Evolutionary conservation across 2,888 invertebrate genomes (phyloP).

Genomic region (Drosophila conformis): DNA sequence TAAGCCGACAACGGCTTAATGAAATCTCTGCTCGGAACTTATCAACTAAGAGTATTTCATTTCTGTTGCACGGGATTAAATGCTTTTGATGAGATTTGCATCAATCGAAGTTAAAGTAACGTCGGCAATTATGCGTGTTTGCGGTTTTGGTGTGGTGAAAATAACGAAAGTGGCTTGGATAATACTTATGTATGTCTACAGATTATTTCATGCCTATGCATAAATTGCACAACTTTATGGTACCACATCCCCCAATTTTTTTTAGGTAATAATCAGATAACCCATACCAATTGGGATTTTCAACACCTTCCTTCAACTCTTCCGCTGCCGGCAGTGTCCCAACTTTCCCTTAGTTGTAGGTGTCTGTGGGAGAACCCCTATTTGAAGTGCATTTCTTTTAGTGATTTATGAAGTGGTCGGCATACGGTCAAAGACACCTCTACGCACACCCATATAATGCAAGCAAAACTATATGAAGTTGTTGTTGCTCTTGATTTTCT

Average conservation of each 20-base stretch:
- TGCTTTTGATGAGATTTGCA: not conserved
- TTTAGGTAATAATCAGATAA: slow-evolving; percentile 11
- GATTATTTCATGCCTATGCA: not conserved
- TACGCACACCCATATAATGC: slow-evolving; percentile 30
- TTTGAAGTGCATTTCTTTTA: slow-evolving; percentile 40
- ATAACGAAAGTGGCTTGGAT: not conserved
- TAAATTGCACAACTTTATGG: not conserved
- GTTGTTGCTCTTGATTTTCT: slow-evolving; percentile 5
- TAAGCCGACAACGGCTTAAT: too few species aligned
- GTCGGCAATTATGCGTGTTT: not conserved
- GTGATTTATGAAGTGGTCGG: slow-evolving; percentile 54
- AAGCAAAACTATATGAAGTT: slow-evolving; percentile 33
- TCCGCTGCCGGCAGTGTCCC: slow-evolving; percentile 18
- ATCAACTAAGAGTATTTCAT: not conserved
- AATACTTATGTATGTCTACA: not conserved
- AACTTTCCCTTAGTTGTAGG: slow-evolving; percentile 15
- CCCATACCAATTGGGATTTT: slow-evolving; percentile 19
- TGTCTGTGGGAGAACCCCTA: slow-evolving; percentile 2
- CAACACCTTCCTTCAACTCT: not conserved
- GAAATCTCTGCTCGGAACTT: too few species aligned
- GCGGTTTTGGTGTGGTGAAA: not conserved
- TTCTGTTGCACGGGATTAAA: not conserved
- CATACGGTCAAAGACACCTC: slow-evolving; percentile 36
- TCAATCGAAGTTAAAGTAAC: not conserved
- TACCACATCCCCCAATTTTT: not conserved